Conservation (phyloP, 64 coral and sea anemone genomes). For the Dendrophyllia cribrosa region DNA sequence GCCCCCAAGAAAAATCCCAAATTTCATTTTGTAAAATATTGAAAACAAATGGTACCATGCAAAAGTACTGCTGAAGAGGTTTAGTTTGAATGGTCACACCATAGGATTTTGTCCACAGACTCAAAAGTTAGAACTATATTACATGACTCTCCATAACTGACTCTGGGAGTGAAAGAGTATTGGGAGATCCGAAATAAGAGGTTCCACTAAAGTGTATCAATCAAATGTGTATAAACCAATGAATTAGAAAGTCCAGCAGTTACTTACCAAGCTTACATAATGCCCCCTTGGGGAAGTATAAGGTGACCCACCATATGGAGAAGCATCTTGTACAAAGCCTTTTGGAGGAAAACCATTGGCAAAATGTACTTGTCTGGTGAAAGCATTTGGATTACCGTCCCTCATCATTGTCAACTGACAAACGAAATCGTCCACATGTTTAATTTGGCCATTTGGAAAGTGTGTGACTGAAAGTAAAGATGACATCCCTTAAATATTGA, state of each 20-base stretch:
- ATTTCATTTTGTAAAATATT: no score
- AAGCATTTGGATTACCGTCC: neutral
- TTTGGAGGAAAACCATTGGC: slow-evolving; percentile 97
- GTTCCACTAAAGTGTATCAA: no score
- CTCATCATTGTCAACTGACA: slow-evolving; percentile 35
- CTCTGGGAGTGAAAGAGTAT: no score
- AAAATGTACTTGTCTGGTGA: slow-evolving; percentile 80
- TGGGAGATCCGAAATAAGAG: no score
- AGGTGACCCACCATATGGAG: slow-evolving; percentile 28
- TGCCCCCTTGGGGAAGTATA: slow-evolving; percentile 41
- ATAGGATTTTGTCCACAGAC: no score
- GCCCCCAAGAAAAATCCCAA: no score
- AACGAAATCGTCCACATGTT: neutral
- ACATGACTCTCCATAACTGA: no score
- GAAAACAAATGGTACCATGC: no score
- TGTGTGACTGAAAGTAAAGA: neutral
- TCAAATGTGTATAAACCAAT: no score
- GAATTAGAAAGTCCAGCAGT: neutral
- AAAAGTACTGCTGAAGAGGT: no score
- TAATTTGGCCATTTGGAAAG: neutral
- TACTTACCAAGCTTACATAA: slow-evolving; percentile 79
- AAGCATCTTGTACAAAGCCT: slow-evolving; percentile 53
- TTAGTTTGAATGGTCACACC: no score
- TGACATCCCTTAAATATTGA: neutral
- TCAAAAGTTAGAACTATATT: no score